Conservation (phyloP, 1,140 invertebrate species). For the Ips nitidus region DNA sequence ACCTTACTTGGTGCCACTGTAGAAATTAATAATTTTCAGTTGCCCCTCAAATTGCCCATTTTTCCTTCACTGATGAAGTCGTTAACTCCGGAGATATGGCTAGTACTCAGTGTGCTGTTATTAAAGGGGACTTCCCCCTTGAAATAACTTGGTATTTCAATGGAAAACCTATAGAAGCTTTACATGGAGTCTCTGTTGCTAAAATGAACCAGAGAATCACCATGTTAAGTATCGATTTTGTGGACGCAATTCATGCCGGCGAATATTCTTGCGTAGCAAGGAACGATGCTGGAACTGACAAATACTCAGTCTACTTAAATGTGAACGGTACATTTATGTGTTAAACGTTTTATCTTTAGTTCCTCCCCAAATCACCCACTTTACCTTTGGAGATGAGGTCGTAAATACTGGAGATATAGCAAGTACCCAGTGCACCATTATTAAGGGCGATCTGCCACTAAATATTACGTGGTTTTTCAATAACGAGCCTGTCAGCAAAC, state of each 20-base stretch:
- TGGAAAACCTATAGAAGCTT: slow-evolving; percentile 41
- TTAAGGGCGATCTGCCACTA: slow-evolving; percentile 69
- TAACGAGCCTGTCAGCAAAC: slow-evolving; percentile 20
- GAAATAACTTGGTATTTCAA: slow-evolving; percentile 65
- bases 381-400: slow-evolving; percentile 69
- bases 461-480: slow-evolving; percentile 56
- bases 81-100: slow-evolving; percentile 71
- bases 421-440: slow-evolving; percentile 63
- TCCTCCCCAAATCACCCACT: slow-evolving; percentile 70
- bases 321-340: slow-evolving; percentile 35
- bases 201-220: slow-evolving; percentile 59
- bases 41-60: slow-evolving; percentile 45
- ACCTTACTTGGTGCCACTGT: neutral
- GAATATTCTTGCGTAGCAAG: slow-evolving; percentile 65
- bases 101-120: slow-evolving; percentile 70
- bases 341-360: slow-evolving; percentile 53
- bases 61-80: slow-evolving; percentile 60
- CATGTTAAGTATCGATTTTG: slow-evolving; percentile 61
- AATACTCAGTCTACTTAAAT: slow-evolving; percentile 29
- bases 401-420: slow-evolving; percentile 68
- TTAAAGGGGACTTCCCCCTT: slow-evolving; percentile 75
- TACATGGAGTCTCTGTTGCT: slow-evolving; percentile 51
- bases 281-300: slow-evolving; percentile 64
- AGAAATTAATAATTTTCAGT: slow-evolving; percentile 32
- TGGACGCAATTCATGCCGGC: slow-evolving; percentile 60